Evolutionary conservation across 2,797 vertebrate species (phyloP), one percentile per base, ranked within the genome.

Genomic region (Loris lydekkerianus): DNA sequence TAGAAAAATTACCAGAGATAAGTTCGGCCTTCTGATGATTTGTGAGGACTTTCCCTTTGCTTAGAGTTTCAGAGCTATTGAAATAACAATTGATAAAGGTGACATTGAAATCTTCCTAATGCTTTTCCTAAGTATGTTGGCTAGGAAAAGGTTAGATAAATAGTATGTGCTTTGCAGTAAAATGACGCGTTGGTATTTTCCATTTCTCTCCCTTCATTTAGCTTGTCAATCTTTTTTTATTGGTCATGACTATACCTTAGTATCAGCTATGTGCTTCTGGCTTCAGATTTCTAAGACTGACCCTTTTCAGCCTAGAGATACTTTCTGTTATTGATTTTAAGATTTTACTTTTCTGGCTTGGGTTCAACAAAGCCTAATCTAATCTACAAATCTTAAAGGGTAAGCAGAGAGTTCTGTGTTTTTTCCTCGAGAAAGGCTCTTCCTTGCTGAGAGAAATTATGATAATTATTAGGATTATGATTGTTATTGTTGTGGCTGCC

Each of bases 61-160:
- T 92, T 78, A 80, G 90, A 11, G 27, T 69, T 67, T 40, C 53
- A 73, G 69, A 83, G 40, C 34, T n/a, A n/a, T 25, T 21, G 58
- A 40, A 61, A 10, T 53, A 92, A 78, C 92, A 90, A 73, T 86
- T 58, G 70, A 90, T 89, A 95, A 92, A 70, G 56, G 76, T 86
- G 60, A 88, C 72, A 93, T n/a, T 67, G 58, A 94, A 46, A 61
- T 75, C 40, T 72, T 83, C 70, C 75, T 83, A 82, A 9, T 78
- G 21, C 27, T 83, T 94, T 83, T 70, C 67, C 14, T 92, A 61
- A 83, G 78, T 56, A 27, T 37, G 34, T 89, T 89, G 43, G 18
- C 63, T 86, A 94, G 34, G 21, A 34, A 53, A 86, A 94, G 89
- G 76, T 92, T 95, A 89, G 21, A 65, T 78, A 95, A 96, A 94